phyloP scores from a whole-genome alignment of 2,888 invertebrate species.

The Therioaphis trifolii region DNA sequence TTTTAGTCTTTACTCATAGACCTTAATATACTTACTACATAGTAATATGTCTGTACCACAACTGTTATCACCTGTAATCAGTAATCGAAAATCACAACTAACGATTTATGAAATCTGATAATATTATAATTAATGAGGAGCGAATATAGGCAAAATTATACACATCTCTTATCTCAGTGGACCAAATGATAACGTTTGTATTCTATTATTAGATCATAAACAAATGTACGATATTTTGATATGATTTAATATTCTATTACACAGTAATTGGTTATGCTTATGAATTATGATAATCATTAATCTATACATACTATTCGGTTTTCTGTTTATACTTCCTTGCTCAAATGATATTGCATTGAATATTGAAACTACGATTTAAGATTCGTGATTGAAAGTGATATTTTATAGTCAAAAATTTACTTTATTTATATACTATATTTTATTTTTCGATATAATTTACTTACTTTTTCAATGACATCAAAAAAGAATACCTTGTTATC shows the following conservation, averaged over 20 bases:
- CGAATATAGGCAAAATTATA: neutral
- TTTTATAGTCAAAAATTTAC: neutral
- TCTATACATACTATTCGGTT: slow-evolving; percentile 10
- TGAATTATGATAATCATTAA: slow-evolving; percentile 6
- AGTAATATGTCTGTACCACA: neutral
- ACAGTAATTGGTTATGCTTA: neutral
- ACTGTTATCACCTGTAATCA: neutral
- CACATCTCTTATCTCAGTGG: too few relatives aligned
- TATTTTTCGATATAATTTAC: slow-evolving; percentile 5
- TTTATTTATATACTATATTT: neutral
- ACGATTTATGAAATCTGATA: slow-evolving; percentile 17
- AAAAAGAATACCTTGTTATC: too few relatives aligned
- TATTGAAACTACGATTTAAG: slow-evolving; percentile 20
- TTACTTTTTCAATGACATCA: too few relatives aligned
- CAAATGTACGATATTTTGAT: slow-evolving; percentile 7
- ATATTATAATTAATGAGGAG: slow-evolving; percentile 12
- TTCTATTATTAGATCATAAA: slow-evolving; percentile 5
- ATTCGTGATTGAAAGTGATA: too few relatives aligned
- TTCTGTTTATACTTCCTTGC: neutral
- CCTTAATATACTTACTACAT: too few relatives aligned
- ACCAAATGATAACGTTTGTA: too few relatives aligned
- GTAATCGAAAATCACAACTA: neutral
- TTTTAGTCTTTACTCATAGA: too few relatives aligned
- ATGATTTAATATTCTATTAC: too few relatives aligned
- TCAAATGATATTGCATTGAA: neutral